phyloP scores from a whole-genome alignment of 2,797 vertebrate genomes.

The Mormyrus proboscirostris region DNA sequence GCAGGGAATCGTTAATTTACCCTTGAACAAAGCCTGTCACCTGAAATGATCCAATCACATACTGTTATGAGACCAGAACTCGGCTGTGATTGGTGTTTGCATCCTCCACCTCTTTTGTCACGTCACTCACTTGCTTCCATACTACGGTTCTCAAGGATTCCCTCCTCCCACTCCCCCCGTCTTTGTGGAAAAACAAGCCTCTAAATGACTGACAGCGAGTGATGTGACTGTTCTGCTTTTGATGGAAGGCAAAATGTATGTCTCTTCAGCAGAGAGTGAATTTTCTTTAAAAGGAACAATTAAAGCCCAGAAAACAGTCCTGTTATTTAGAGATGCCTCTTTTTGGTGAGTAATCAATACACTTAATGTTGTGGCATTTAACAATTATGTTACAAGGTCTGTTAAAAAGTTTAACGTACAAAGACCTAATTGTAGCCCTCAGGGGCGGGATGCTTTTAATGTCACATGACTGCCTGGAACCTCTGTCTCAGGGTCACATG shows the following conservation, averaged over 20 bases:
- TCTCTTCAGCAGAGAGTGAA: not conserved
- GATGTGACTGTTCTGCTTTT: not conserved
- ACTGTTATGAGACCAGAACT: not conserved
- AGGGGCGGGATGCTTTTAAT: not conserved
- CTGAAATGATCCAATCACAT: not conserved
- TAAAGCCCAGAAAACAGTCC: not conserved
- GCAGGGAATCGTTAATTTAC: not conserved
- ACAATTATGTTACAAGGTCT: not conserved
- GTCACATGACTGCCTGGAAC: not conserved
- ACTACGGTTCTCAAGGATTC: not conserved
- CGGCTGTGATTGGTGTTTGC: not conserved
- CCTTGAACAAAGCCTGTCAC: not conserved
- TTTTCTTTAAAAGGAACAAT: not conserved
- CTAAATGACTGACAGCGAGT: not conserved
- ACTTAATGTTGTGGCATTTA: not conserved
- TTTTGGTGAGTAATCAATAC: not conserved
- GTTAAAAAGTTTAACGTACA: not conserved
- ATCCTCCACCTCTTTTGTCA: not conserved
- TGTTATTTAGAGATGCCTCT: not conserved
- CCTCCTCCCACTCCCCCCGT: not conserved
- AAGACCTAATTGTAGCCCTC: not conserved
- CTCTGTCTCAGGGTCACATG: not conserved
- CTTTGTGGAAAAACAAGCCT: not conserved
- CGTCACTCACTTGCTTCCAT: not conserved
- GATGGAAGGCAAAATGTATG: not conserved